Conservation (phyloP, 2,113 vertebrate genomes). For the Elanus axillaris region DNA sequence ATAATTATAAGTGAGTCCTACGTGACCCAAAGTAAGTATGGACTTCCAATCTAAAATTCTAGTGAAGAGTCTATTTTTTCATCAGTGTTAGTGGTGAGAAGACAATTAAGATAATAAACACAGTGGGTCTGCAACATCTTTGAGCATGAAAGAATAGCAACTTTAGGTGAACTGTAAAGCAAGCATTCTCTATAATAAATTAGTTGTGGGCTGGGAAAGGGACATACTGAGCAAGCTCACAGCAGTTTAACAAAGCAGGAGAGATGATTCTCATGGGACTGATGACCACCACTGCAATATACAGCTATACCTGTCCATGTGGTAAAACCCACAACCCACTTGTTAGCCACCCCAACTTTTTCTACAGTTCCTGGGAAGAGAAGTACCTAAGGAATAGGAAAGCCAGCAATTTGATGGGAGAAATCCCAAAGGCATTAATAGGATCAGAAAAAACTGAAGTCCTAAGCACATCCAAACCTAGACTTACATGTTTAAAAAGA, state of each 20-base stretch:
- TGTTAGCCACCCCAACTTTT: not conserved
- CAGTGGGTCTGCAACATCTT: not conserved
- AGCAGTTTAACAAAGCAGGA: not conserved
- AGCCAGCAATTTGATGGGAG: not conserved
- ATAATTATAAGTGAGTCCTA: not conserved
- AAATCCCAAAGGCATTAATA: not conserved
- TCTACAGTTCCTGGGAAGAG: not conserved
- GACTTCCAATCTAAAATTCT: not conserved
- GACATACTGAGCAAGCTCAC: not conserved
- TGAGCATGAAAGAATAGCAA: not conserved
- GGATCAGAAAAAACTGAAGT: not conserved
- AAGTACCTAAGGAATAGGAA: not conserved
- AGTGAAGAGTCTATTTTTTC: not conserved
- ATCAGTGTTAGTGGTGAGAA: not conserved
- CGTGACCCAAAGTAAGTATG: not conserved
- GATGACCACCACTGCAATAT: not conserved
- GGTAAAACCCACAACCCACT: not conserved
- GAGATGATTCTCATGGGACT: not conserved
- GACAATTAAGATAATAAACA: not conserved
- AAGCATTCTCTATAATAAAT: not conserved
- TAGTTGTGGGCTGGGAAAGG: not conserved
- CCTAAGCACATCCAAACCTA: not conserved
- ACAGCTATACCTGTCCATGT: rapidly evolving
- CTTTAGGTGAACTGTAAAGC: not conserved
- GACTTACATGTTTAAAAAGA: not conserved